A percentile compares a stretch with the other conserved stretches of the same genome.
phyloP scores from a whole-genome alignment of 2,113 vertebrate genomes.

The Lasiurus cinereus region DNA sequence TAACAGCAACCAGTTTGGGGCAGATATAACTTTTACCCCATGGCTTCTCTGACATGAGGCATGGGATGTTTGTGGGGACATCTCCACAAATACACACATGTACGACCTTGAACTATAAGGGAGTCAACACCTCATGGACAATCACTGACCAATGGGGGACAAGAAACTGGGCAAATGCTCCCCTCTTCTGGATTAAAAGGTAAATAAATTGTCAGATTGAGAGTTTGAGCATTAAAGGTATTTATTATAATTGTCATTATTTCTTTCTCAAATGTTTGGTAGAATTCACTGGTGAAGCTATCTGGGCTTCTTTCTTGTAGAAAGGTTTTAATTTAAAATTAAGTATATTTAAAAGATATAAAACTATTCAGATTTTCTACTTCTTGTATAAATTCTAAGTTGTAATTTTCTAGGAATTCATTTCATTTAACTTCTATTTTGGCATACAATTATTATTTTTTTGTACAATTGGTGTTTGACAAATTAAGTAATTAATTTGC shows the following conservation, averaged over 20 bases:
- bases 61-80: not conserved
- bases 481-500: too few species aligned
- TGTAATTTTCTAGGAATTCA: conserved; percentile 15
- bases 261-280: not conserved
- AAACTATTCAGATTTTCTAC: not conserved
- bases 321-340: conserved; percentile 6
- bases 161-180: not conserved
- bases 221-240: not conserved
- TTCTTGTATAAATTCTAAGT: not conserved
- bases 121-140: not conserved
- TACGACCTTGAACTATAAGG: not conserved
- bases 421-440: conserved; percentile 33
- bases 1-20: not conserved
- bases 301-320: not conserved
- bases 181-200: not conserved
- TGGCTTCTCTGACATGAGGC: not conserved
- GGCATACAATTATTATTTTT: not conserved
- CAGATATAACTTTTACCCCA: not conserved
- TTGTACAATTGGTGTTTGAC: not conserved
- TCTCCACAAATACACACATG: not conserved
- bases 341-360: conserved; percentile 20
- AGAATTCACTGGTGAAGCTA: not conserved
- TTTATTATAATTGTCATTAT: not conserved
- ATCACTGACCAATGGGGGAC: not conserved
- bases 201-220: not conserved